phyloP scores from a whole-genome alignment of 2,888 invertebrate species.

The Rhagonycha fulva region DNA sequence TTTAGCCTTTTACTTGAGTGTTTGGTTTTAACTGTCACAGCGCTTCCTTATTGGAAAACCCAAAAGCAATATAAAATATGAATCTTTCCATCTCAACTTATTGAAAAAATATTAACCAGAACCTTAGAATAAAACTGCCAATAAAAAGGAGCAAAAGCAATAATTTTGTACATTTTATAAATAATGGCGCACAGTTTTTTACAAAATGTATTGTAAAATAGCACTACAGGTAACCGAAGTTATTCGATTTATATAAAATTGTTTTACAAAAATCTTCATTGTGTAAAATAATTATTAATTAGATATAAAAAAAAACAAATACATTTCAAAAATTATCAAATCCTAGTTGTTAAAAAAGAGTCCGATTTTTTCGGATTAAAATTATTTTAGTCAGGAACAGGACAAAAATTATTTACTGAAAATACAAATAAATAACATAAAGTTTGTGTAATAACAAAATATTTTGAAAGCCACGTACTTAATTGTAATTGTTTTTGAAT shows the following conservation, averaged over 20 bases:
- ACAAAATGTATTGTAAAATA: neutral
- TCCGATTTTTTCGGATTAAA: too few relatives aligned
- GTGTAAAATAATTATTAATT: too few relatives aligned
- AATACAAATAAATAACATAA: too few relatives aligned
- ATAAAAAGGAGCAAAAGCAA: neutral
- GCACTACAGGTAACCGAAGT: neutral
- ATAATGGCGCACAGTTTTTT: neutral
- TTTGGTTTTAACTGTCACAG: neutral
- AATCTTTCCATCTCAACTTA: neutral
- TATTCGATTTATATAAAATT: neutral
- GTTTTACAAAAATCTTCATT: neutral
- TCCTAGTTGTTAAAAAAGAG: too few relatives aligned
- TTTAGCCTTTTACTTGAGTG: neutral
- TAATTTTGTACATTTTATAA: neutral
- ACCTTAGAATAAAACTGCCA: neutral
- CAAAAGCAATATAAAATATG: slow-evolving; percentile 3
- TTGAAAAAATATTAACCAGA: slow-evolving; percentile 4
- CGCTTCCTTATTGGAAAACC: neutral
- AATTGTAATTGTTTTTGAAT: neutral
- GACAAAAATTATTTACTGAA: too few relatives aligned
- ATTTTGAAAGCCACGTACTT: neutral
- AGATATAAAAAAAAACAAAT: too few relatives aligned
- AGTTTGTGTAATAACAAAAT: neutral
- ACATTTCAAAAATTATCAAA: too few relatives aligned
- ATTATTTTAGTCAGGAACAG: too few relatives aligned